Percentiles rank a stretch among this genome's conserved stretches.
Evolutionary conservation across 1,140 invertebrate species (phyloP).

Genomic region (Calephelis virginiensis): DNA sequence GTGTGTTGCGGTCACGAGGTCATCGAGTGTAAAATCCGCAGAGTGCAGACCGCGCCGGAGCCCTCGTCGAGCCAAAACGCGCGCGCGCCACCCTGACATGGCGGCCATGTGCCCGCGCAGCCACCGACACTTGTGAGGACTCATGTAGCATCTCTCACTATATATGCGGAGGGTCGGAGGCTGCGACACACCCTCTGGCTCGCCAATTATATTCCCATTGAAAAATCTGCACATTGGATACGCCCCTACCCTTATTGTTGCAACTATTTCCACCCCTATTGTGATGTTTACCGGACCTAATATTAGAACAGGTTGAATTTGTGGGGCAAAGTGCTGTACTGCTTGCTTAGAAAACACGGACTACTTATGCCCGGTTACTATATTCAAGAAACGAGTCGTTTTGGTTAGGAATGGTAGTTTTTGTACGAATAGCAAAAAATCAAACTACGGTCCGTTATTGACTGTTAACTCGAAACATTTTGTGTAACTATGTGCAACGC

Average conservation of each 20-base stretch:
- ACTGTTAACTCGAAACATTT: too few species aligned
- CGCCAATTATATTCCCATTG: slow-evolving; percentile 42
- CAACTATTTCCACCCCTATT: slow-evolving; percentile 16
- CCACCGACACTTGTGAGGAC: neutral
- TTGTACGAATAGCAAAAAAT: too few species aligned
- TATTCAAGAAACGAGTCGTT: too few species aligned
- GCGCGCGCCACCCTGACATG: slow-evolving; percentile 21
- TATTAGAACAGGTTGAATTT: too few species aligned
- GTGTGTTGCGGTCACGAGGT: slow-evolving; percentile 29
- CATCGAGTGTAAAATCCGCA: slow-evolving; percentile 24
- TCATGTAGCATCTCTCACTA: slow-evolving; percentile 12
- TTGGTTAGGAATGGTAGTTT: too few species aligned
- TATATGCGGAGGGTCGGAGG: slow-evolving; percentile 42
- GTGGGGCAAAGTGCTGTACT: too few species aligned
- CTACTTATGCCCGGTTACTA: too few species aligned
- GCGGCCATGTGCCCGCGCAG: neutral
- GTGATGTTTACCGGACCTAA: neutral
- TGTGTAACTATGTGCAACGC: too few species aligned
- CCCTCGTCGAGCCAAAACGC: slow-evolving; percentile 35
- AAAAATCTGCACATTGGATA: slow-evolving; percentile 14
- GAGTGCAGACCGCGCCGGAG: slow-evolving; percentile 29
- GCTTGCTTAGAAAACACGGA: too few species aligned
- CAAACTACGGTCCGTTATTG: too few species aligned
- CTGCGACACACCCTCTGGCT: slow-evolving; percentile 42
- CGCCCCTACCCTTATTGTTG: slow-evolving; percentile 22